Base-by-base conservation (phyloP, 2,113 vertebrate species). In the Phrynosoma blainvillii region DNA sequence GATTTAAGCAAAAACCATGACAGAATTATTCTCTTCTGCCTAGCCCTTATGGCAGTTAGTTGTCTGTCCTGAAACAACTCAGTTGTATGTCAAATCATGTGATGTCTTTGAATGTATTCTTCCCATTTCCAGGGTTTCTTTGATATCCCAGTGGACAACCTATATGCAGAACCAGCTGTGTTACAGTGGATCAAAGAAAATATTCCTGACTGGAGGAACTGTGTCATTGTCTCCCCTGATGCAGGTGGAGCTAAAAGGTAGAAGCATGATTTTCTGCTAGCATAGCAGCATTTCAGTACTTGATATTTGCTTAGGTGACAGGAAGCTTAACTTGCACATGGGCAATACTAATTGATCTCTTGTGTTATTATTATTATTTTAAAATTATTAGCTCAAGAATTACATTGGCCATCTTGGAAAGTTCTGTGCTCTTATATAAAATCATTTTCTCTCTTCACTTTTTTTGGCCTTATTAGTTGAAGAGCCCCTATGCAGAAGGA, bases 161-260 rank as follows among this genome's bases (percentile, higher is more conserved):
- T 99, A 86, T 99, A 99, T 6, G 98, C 98, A 11, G 98, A 99
- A 89, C 98, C 98, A 0, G 98, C 98, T 0, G 98, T 99, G 47
- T 96, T 99, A 84, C 98, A 98, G 92, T 99, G 98, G 98, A 98
- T 99, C 89, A 97, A 96, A 88, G 98, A 99, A 93, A 98, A 99
- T 68, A 99, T 99, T 90, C 89, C 94, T 0, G 98, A 99, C 85
- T 99, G 98, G 98, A 98, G 95, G 94, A 98, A 98, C 81, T 97
- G 98, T 32, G 98, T 98, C 91, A 98, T 99, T 47, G 98, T 99
- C 40, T 99, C 98, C 75, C 98, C 98, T 1, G 98, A 99, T 27
- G 98, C 98, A 0, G 98, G 98, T 3, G 98, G 98, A 90, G 98
- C 98, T 2, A 99, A 99, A 93, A 98, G 98, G 98, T 99, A 96